Evolutionary conservation across 1,140 invertebrate genomes (phyloP).

Genomic region (Drosophila ohnishii): DNA sequence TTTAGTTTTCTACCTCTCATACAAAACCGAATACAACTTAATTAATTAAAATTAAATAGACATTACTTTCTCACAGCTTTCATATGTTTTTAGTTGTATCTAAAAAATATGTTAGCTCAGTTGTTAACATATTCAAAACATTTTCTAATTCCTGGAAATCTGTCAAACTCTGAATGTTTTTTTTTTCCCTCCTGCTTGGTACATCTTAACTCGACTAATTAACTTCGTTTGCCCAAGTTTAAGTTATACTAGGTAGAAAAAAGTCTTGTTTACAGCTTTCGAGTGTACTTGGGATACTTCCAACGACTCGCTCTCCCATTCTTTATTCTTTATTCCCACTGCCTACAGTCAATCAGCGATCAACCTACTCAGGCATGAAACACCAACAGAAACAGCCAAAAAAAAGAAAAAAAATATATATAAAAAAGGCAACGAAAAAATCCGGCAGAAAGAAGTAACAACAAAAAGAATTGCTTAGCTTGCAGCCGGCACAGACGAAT

Average conservation of each 20-base stretch:
- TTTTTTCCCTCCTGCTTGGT: background rate
- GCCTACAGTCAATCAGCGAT: conserved; percentile 42
- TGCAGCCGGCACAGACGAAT: conserved; percentile 37
- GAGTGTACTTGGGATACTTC: conserved; percentile 27
- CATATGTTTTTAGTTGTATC: background rate
- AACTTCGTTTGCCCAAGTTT: conserved; percentile 2
- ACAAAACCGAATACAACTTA: background rate
- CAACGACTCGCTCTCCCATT: conserved; percentile 12
- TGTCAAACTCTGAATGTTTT: background rate
- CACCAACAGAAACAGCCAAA: conserved; percentile 35
- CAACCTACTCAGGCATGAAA: conserved; percentile 68
- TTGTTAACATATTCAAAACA: conserved; percentile 1
- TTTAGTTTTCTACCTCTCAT: too few relatives aligned
- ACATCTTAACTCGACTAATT: conserved; percentile 16
- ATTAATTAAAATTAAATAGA: background rate
- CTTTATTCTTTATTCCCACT: conserved; percentile 5
- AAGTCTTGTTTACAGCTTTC: conserved; percentile 18
- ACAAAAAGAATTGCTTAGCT: conserved; percentile 43
- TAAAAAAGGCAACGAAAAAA: conserved; percentile 15
- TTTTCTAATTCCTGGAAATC: conserved; percentile 7
- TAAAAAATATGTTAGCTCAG: background rate
- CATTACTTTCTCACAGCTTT: background rate
- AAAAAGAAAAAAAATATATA: conserved; percentile 29
- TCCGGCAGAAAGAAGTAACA: background rate
- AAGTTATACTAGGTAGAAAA: conserved; percentile 1